Percentiles rank a stretch among this genome's conserved stretches.
These are phyloP conservation scores for Eudorcas thomsonii DNA, from an alignment of 2,113 vertebrate genomes.

Conservation along the genomic window DNA sequence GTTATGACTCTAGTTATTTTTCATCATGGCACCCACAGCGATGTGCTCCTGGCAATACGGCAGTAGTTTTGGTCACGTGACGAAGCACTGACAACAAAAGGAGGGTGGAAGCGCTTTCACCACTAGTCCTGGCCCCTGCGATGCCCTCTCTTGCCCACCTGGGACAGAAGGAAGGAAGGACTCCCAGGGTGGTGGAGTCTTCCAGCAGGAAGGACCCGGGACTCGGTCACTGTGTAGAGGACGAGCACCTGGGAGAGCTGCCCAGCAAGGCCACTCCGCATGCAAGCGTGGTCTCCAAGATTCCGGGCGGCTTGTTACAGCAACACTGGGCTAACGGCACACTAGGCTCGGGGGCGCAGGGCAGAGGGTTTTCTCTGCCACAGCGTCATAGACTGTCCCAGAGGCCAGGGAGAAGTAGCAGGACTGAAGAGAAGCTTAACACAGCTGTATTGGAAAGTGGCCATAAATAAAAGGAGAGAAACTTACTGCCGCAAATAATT, in stretches of 20 bases:
- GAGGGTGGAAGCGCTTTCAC: background rate
- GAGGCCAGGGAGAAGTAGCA: background rate
- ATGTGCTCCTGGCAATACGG: background rate
- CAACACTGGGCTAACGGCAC: background rate
- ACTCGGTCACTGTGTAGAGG: background rate
- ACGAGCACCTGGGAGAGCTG: background rate
- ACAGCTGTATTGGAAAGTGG: background rate
- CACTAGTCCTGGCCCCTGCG: background rate
- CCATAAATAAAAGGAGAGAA: background rate
- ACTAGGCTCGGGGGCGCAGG: background rate
- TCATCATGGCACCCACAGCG: background rate
- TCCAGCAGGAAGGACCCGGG: background rate
- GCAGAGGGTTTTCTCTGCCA: background rate
- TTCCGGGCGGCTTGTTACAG: background rate
- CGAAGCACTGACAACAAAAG: background rate
- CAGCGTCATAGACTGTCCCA: background rate
- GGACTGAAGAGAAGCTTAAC: background rate
- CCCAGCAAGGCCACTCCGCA: accelerated
- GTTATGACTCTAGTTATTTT: no score
- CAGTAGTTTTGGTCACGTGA: background rate
- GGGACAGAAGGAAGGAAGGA: background rate
- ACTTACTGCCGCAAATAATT: background rate
- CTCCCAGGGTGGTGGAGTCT: background rate
- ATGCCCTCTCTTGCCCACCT: background rate
- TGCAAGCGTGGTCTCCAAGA: background rate